Evolutionary conservation across 2,113 vertebrate genomes (phyloP), one percentile per base, ranked within the genome.

Genomic region (Antennarius striatus): DNA sequence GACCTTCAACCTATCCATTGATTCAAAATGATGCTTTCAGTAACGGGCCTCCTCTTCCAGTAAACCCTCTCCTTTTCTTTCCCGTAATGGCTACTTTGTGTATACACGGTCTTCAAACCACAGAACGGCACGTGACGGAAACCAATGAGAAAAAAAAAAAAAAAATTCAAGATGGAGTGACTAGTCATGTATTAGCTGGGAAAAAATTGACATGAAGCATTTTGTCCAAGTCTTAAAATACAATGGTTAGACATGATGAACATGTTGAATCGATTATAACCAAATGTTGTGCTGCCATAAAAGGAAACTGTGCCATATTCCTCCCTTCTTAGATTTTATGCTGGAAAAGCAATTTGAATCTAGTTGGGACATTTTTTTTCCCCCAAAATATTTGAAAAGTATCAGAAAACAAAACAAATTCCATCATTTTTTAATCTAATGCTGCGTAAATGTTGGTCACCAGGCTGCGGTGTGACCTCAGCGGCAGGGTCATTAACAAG

Each of bases 1-100:
- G 86, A 89, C 90, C 90, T 89, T 87, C 68, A 73, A 79, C 85
- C 83, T 77, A 14, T 77, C 69, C 63, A n/a, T 48, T 11, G 71
- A 75, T 78, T 66, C 66, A 73, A n/a, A 62, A 51, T 51, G 14
- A 54, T n/a, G 10, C 72, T 83, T 84, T 78, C 72, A 66, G 70
- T 75, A 79, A 85, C 39, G 60, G 76, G 67, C 73, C 82, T 83
- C 73, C 82, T 88, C 63, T 93, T 91, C 90, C 90, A 88, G 91
- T 91, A 91, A 92, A 77, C 79, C 68, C 56, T 78, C 79, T 82
- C 63, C 59, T 70, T 76, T 81, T 73, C 76, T 72, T 93, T 92
- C 90, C 91, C 80, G 89, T 90, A 90, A 92, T 8, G 74, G 77
- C 71, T 71, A 79, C 88, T 77, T 66, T 76, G 75, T 88, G 72